phyloP scores from a whole-genome alignment of 2,113 vertebrate genomes.

The Notiomystis cincta region DNA sequence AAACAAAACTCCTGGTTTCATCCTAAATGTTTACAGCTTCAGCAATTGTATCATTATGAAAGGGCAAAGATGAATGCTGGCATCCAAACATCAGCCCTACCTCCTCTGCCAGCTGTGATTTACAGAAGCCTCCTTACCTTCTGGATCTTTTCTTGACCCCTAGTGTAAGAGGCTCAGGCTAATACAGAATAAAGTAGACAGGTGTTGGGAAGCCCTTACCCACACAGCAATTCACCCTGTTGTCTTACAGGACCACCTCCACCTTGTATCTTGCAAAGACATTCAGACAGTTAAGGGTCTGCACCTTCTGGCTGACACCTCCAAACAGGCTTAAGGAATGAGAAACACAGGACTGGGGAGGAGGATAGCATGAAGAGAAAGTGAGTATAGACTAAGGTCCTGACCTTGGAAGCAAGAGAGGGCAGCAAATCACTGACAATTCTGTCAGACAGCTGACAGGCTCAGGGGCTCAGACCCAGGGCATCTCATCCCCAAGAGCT shows the following conservation, averaged over 20 bases:
- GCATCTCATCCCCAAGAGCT: background rate
- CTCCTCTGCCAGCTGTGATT: background rate
- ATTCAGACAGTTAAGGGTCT: background rate
- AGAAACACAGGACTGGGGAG: background rate
- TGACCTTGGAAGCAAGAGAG: background rate
- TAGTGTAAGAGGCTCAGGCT: background rate
- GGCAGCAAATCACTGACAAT: background rate
- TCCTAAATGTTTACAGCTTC: background rate
- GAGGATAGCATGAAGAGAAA: background rate
- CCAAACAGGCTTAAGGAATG: background rate
- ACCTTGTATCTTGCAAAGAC: background rate
- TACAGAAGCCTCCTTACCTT: background rate
- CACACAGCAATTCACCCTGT: background rate
- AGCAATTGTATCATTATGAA: background rate
- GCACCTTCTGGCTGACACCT: background rate
- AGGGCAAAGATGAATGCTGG: background rate
- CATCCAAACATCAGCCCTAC: fast-evolving
- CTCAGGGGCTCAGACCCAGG: background rate
- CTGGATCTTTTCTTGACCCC: background rate
- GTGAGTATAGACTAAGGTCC: background rate
- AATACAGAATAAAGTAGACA: background rate
- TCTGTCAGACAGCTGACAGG: background rate
- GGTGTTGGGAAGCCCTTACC: background rate
- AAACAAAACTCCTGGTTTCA: background rate
- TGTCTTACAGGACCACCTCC: background rate